Percentiles rank a stretch among this genome's conserved stretches.
Conservation (phyloP, 2,888 invertebrate genomes). For the Rhodophaea formosa region DNA sequence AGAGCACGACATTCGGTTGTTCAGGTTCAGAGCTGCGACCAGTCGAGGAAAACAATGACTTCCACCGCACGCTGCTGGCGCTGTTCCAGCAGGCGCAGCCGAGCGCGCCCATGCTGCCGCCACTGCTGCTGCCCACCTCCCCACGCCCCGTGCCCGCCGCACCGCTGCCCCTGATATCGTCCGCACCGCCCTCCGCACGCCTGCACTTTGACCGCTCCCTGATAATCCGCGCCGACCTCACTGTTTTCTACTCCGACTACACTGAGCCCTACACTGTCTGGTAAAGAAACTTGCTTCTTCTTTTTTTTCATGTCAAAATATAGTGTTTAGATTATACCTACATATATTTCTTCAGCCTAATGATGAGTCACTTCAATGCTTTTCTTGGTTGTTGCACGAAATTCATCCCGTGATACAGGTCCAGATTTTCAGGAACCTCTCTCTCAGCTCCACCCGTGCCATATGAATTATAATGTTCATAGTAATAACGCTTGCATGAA, state of each 20-base stretch:
- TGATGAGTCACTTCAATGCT: too few relatives aligned
- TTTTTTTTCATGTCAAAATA: too few relatives aligned
- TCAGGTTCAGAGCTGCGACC: background rate
- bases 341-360: too few relatives aligned
- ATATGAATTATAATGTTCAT: too few relatives aligned
- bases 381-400: too few relatives aligned
- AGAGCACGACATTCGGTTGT: too few relatives aligned
- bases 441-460: too few relatives aligned
- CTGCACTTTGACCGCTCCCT: background rate
- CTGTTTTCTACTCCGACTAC: conserved; percentile 1
- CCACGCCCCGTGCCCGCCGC: background rate
- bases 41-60: background rate
- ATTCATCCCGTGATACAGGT: too few relatives aligned
- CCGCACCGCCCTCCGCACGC: background rate
- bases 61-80: background rate
- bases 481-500: too few relatives aligned
- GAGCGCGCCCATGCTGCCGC: conserved; percentile 11
- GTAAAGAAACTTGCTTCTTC: background rate
- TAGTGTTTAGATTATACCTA: too few relatives aligned
- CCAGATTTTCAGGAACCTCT: too few relatives aligned
- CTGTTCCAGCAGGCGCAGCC: background rate
- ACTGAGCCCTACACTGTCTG: conserved; percentile 3
- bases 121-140: conserved; percentile 11
- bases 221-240: background rate
- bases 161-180: background rate